These are phyloP conservation scores for Odontesthes bonariensis DNA, from an alignment of 2,113 vertebrate genomes.

Conservation along the genomic window DNA sequence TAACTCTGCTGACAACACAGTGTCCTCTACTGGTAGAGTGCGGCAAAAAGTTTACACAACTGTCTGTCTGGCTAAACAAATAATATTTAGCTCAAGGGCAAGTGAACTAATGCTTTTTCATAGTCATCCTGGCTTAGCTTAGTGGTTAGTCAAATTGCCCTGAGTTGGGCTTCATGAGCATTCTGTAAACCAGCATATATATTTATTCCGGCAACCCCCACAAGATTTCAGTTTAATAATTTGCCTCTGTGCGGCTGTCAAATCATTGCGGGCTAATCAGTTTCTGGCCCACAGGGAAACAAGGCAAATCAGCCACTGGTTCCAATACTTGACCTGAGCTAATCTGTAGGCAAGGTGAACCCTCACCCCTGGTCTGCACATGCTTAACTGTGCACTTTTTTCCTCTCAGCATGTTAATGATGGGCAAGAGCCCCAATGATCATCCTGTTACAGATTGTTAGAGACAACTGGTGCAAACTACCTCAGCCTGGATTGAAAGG, in stretches of 20 bases:
- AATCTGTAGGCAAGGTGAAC: constrained; percentile 36
- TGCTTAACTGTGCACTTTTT: constrained; percentile 29
- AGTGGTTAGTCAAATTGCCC: constrained; percentile 45
- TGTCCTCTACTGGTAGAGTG: constrained; percentile 74
- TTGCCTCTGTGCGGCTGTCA: constrained; percentile 46
- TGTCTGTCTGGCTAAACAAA: constrained; percentile 41
- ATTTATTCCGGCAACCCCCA: constrained; percentile 36
- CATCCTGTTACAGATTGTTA: constrained; percentile 60
- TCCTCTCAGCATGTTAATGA: constrained; percentile 17
- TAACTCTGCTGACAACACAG: constrained; percentile 64
- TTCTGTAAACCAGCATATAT: constrained; percentile 49
- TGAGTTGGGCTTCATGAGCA: constrained; percentile 28
- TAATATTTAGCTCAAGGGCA: constrained; percentile 70
- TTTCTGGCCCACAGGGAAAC: constrained; percentile 34
- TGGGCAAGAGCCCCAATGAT: constrained; percentile 30
- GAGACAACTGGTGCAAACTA: constrained; percentile 51
- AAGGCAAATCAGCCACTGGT: constrained; percentile 30
- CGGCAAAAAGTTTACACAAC: constrained; percentile 54
- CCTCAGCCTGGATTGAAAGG: constrained; percentile 43
- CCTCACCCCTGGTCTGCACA: constrained; percentile 22
- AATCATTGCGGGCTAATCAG: constrained; percentile 57
- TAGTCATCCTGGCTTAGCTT: constrained; percentile 70
- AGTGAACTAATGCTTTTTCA: constrained; percentile 58
- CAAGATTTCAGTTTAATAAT: constrained; percentile 60
- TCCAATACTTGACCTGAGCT: constrained; percentile 42